Conservation (phyloP, 2,888 invertebrate species). For the Strigamia transsilvanica region DNA sequence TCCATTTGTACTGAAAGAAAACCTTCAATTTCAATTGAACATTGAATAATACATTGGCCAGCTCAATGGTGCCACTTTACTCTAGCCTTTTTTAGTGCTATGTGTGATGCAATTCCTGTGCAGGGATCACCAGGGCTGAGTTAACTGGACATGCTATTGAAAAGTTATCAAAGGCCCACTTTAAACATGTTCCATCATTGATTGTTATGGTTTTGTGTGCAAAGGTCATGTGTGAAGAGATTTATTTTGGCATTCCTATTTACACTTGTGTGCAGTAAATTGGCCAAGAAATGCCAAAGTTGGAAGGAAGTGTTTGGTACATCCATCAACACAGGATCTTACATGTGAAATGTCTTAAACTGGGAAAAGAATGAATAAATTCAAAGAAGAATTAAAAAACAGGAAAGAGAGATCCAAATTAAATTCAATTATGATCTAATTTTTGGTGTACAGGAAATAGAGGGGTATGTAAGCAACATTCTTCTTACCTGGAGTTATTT, state of each 20-base stretch:
- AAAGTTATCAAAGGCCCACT: not conserved
- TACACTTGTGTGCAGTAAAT: too few species aligned
- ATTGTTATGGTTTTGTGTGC: too few species aligned
- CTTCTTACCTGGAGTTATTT: not conserved
- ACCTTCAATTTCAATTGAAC: too few species aligned
- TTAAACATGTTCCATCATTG: not conserved
- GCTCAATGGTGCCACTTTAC: not conserved
- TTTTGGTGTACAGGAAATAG: not conserved
- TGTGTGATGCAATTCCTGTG: slow-evolving; percentile 1
- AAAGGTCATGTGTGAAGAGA: too few species aligned
- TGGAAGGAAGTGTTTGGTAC: not conserved
- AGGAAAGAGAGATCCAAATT: not conserved
- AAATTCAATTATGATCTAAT: not conserved
- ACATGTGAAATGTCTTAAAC: not conserved
- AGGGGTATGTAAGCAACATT: not conserved
- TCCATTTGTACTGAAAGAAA: too few species aligned
- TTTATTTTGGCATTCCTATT: too few species aligned
- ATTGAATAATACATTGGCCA: too few species aligned
- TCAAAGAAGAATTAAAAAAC: too few species aligned
- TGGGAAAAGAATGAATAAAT: too few species aligned
- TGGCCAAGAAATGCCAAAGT: not conserved
- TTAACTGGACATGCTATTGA: not conserved
- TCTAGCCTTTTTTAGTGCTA: not conserved
- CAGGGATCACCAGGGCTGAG: not conserved
- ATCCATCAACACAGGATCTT: not conserved